phyloP scores from a whole-genome alignment of 2,113 vertebrate genomes.

The Phalacrocorax aristotelis region DNA sequence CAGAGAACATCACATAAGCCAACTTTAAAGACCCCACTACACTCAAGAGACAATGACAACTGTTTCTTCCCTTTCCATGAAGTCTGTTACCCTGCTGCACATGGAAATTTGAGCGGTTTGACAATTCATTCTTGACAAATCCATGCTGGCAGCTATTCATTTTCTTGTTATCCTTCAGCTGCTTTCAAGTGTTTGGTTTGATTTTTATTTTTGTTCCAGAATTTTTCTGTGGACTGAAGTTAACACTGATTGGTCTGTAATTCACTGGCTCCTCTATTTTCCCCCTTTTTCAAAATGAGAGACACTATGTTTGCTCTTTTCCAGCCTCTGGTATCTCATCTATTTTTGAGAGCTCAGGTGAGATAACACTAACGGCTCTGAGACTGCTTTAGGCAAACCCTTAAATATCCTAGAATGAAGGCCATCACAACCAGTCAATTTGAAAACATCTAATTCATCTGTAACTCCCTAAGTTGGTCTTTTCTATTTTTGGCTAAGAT shows the following conservation, averaged over 20 bases:
- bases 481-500: neutral
- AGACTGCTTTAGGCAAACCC: neutral
- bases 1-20: neutral
- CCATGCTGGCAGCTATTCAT: conserved; percentile 2
- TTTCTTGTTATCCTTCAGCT: conserved; percentile 35
- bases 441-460: neutral
- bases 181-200: neutral
- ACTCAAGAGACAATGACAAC: neutral
- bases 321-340: neutral
- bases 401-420: neutral
- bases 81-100: neutral
- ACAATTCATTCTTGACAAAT: conserved; percentile 27
- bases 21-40: neutral
- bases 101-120: conserved; percentile 8
- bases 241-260: neutral
- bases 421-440: neutral
- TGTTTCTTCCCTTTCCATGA: neutral
- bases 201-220: neutral
- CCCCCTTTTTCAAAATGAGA: neutral
- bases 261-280: neutral
- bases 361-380: neutral
- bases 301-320: neutral
- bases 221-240: neutral
- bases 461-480: neutral
- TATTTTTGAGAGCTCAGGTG: neutral